Percentiles rank a stretch among this genome's conserved stretches.
phyloP scores from a whole-genome alignment of 2,797 vertebrate genomes.

The Hafferia zeledoni region DNA sequence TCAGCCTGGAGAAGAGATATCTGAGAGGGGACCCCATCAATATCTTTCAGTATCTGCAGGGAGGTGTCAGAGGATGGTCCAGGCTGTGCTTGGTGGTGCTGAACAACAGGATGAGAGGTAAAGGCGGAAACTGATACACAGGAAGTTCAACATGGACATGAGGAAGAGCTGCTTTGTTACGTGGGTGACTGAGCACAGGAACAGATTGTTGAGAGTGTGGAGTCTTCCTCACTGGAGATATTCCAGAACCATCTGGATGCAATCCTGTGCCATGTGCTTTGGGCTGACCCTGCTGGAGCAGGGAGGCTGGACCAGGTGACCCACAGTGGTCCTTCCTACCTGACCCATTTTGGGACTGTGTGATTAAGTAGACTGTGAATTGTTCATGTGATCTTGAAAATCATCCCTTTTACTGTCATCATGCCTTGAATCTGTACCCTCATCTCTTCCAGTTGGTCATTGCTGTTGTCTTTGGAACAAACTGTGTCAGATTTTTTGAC shows the following conservation, averaged over 20 bases:
- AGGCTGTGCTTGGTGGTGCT: not conserved
- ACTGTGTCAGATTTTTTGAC: not conserved
- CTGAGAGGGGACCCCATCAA: not conserved
- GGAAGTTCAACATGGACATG: not conserved
- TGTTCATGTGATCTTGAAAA: not conserved
- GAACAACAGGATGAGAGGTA: not conserved
- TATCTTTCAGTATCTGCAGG: not conserved
- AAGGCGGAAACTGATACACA: not conserved
- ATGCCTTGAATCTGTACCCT: not conserved
- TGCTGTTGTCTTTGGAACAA: not conserved
- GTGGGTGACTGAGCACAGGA: not conserved
- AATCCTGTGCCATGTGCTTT: not conserved
- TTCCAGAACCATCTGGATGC: not conserved
- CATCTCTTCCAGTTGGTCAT: not conserved
- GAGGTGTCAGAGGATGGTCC: not conserved
- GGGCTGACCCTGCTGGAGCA: not conserved
- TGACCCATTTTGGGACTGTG: accelerated
- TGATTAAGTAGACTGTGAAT: not conserved
- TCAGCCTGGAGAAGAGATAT: not conserved
- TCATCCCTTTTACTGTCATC: not conserved
- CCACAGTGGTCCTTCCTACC: not conserved
- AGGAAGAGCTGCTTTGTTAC: not conserved
- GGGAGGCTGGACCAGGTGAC: not conserved
- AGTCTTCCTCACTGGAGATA: not conserved
- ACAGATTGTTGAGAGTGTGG: not conserved